phyloP scores from a whole-genome alignment of 2,888 invertebrate species.

The Argyra leucocephala region DNA sequence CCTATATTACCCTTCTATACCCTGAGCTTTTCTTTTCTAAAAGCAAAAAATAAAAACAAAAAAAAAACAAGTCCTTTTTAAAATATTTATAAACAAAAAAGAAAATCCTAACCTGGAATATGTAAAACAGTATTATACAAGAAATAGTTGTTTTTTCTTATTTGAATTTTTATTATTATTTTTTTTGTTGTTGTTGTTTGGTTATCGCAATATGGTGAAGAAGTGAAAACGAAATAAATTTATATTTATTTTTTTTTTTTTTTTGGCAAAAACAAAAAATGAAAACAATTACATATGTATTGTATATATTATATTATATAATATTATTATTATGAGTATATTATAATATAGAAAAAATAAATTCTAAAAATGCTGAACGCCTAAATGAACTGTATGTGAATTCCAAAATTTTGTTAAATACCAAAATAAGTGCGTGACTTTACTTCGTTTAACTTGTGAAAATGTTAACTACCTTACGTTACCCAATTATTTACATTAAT shows the following conservation, averaged over 20 bases:
- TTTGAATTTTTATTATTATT: too few species aligned
- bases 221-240: not conserved
- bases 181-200: too few species aligned
- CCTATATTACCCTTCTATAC: too few species aligned
- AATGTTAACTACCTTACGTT: not conserved
- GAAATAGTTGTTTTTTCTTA: too few species aligned
- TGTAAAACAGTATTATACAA: not conserved
- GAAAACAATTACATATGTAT: not conserved
- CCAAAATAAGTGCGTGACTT: constrained; percentile 2
- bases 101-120: not conserved
- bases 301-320: too few species aligned
- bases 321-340: not conserved
- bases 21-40: too few species aligned
- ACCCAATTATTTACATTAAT: not conserved
- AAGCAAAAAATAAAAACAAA: too few species aligned
- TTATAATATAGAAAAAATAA: not conserved
- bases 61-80: not conserved
- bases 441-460: not conserved
- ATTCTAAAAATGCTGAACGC: not conserved
- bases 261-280: too few species aligned
- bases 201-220: too few species aligned
- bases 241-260: too few species aligned
- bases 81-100: too few species aligned
- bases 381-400: not conserved
- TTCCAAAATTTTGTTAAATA: not conserved